Evolutionary conservation across 2,797 vertebrate species (phyloP), one percentile per base, ranked within the genome.

Genomic region (Ispidina lecontei): DNA sequence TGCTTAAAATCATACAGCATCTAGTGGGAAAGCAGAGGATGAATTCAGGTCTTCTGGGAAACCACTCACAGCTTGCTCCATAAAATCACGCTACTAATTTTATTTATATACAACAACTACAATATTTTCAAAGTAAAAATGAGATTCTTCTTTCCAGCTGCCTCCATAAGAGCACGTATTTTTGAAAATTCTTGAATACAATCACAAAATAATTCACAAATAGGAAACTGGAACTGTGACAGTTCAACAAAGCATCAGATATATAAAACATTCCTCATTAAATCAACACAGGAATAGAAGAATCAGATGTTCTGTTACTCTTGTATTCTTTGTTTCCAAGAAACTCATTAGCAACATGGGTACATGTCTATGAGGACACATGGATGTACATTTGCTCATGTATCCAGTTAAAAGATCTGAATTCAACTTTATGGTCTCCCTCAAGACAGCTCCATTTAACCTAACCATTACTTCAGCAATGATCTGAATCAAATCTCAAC

Each of bases 121-220:
- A 86, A 14, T 58, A 39, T 46, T 77, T 90, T 69, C 37, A 6
- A 91, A 87, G 62, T 46, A 64, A 86, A 73, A 89, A 51, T 12
- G 5, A 71, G 33, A 74, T 29, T 65, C 31, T 70, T 59, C 35
- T 84, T 89, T 75, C 51, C 58, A 85, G 29, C 4, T 65, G 19
- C 14, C 9, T 84, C 51, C 26, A 8, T 20, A 71, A 39, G 17
- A 64, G 8, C 62, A 85, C 6, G 68, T 15, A 58, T 60, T 77
- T 76, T 49, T 12, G 3, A 85, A 87, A 89, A 75, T 59, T 41
- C 35, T 52, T 28, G 69, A 60, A 65, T 29, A 39, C 14, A 74
- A 63, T 55, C 11, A 29, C 29, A 59, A 71, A 79, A 46, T 33
- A 78, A 77, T 67, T 68, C 67, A 44, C 35, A 89, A 71, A 84